Conservation (phyloP, 2,797 vertebrate genomes). For the Balearica regulorum region DNA sequence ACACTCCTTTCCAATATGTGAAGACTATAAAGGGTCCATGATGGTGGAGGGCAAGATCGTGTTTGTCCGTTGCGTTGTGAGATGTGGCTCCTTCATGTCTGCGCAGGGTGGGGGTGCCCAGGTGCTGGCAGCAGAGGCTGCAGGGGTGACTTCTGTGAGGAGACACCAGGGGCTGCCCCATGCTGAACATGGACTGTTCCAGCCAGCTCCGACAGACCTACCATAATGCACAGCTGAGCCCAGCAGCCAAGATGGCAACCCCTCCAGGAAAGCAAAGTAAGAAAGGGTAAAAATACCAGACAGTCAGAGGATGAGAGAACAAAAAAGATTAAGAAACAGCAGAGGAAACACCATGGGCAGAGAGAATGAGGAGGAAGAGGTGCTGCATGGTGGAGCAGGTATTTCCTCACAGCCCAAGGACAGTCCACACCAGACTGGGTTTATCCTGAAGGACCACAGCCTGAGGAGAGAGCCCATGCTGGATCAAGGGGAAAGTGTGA, state of each 20-base stretch:
- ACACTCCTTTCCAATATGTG: neutral
- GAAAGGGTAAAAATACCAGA: neutral
- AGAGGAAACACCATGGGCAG: neutral
- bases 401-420: neutral
- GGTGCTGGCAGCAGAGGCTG: fast-evolving
- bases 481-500: neutral
- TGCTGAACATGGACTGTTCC: neutral
- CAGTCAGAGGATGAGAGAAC: neutral
- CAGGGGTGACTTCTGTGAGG: neutral
- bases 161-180: neutral
- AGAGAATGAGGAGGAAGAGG: neutral
- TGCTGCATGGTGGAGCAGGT: neutral
- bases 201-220: neutral
- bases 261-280: neutral
- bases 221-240: neutral
- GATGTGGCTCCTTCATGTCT: neutral
- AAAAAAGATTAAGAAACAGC: neutral
- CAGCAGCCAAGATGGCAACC: neutral
- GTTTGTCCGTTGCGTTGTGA: neutral
- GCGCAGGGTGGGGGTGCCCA: no score
- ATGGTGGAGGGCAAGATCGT: neutral
- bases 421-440: neutral
- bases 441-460: neutral
- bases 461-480: fast-evolving
- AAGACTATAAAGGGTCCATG: neutral